phyloP scores from a whole-genome alignment of 2,113 vertebrate genomes.

The Puntigrus tetrazona region DNA sequence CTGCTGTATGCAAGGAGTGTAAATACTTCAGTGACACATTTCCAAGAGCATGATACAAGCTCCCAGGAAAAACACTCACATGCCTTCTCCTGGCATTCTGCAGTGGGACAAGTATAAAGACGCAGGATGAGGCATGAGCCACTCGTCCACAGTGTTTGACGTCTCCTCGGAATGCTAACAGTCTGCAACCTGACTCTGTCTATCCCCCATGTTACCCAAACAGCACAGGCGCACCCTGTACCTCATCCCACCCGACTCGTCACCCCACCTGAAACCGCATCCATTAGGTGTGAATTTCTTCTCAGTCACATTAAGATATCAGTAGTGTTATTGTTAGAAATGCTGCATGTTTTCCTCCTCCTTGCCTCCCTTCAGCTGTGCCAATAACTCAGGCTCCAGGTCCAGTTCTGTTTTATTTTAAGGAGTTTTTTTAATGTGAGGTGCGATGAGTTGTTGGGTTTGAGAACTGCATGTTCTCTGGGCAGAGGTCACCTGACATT shows the following conservation, averaged over 20 bases:
- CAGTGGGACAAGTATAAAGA: neutral
- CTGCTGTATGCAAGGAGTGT: neutral
- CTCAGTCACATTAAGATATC: slow-evolving; percentile 72
- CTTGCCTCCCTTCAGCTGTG: slow-evolving; percentile 64
- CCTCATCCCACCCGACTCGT: slow-evolving; percentile 46
- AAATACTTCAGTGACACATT: slow-evolving; percentile 36
- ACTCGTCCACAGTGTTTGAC: slow-evolving; percentile 47
- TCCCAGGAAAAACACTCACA: slow-evolving; percentile 48
- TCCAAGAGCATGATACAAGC: slow-evolving; percentile 46
- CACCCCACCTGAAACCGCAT: slow-evolving; percentile 43
- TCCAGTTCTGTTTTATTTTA: slow-evolving; percentile 66
- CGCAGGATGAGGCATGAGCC: slow-evolving; percentile 27
- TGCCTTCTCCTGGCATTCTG: neutral
- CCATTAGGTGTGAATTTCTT: slow-evolving; percentile 61
- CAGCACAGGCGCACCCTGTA: slow-evolving; percentile 49
- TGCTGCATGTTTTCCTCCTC: slow-evolving; percentile 63
- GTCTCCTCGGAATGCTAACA: slow-evolving; percentile 73
- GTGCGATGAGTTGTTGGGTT: slow-evolving; percentile 55
- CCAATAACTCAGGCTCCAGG: slow-evolving; percentile 66
- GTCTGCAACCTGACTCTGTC: slow-evolving; percentile 70
- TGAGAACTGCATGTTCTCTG: slow-evolving; percentile 53
- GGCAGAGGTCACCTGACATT: slow-evolving; percentile 5
- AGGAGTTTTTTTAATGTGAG: slow-evolving; percentile 57
- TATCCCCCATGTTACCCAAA: slow-evolving; percentile 69
- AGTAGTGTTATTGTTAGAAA: slow-evolving; percentile 76